Evolutionary conservation across 2,888 invertebrate species (phyloP).

Genomic region (Nowickia ferox): DNA sequence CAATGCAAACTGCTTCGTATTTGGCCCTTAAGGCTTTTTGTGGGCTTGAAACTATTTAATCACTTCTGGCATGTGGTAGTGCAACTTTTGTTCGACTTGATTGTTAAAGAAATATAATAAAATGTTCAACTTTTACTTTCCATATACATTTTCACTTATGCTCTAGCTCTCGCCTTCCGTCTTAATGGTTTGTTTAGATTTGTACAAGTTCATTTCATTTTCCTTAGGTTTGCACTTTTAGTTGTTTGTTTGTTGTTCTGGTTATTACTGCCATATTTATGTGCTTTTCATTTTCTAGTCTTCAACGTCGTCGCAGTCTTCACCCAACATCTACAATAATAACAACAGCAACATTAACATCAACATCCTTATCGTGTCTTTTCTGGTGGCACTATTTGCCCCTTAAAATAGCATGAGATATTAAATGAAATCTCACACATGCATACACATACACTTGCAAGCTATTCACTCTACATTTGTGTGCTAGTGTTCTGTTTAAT

Average conservation of each 20-base stretch:
- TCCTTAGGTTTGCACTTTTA: conserved; percentile 62
- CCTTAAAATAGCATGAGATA: conserved; percentile 46
- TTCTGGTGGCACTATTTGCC: conserved; percentile 30
- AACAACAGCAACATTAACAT: background rate
- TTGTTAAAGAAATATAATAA: background rate
- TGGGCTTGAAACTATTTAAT: background rate
- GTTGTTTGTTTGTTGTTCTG: conserved; percentile 32
- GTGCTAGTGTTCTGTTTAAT: background rate
- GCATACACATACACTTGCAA: background rate
- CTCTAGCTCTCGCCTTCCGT: conserved; percentile 18
- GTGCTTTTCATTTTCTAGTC: conserved; percentile 38
- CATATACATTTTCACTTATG: background rate
- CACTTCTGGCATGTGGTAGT: background rate
- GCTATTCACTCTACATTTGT: no score
- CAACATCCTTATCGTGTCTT: conserved; percentile 33
- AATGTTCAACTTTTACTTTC: conserved; percentile 15
- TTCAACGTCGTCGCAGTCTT: conserved; percentile 5
- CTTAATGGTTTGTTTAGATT: conserved; percentile 59
- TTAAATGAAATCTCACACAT: conserved; percentile 11
- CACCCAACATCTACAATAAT: background rate
- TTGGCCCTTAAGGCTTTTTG: background rate
- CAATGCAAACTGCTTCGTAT: background rate
- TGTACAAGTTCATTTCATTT: conserved; percentile 34
- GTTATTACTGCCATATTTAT: conserved; percentile 47
- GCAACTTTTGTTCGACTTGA: background rate